Conservation (phyloP, 2,797 vertebrate genomes). For the Mycteria americana region DNA sequence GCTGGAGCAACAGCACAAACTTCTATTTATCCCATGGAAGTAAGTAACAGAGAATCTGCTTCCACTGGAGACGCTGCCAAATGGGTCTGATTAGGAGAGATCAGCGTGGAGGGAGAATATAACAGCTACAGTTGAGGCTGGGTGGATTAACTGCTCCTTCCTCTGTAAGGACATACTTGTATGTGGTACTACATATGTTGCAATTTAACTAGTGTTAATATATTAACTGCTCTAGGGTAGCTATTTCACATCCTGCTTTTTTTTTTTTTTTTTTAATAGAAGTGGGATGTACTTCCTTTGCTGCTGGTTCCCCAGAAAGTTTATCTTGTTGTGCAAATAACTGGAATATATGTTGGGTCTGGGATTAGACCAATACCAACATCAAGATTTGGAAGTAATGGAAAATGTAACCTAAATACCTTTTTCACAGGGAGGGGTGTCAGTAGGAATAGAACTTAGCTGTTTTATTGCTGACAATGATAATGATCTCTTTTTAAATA, state of each 20-base stretch:
- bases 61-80: neutral
- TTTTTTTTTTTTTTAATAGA: neutral
- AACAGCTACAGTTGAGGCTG: neutral
- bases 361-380: neutral
- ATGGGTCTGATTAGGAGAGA: neutral
- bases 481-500: neutral
- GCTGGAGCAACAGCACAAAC: conserved; percentile 94
- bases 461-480: neutral
- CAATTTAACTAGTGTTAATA: neutral
- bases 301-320: neutral
- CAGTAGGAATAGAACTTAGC: neutral
- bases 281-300: neutral
- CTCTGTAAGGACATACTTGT: neutral
- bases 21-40: conserved; percentile 96
- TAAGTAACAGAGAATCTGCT: conserved; percentile 58
- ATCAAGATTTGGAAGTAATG: neutral
- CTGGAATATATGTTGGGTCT: neutral
- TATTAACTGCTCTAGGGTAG: neutral
- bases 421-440: neutral
- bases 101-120: neutral
- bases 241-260: neutral
- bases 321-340: neutral
- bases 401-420: neutral
- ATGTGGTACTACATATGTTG: neutral
- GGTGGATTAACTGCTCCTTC: neutral